Evolutionary conservation across 30 jellyfish, hydroid and myxozoan species (phyloP).

Genomic region (Pseudorhiza aurosa): DNA sequence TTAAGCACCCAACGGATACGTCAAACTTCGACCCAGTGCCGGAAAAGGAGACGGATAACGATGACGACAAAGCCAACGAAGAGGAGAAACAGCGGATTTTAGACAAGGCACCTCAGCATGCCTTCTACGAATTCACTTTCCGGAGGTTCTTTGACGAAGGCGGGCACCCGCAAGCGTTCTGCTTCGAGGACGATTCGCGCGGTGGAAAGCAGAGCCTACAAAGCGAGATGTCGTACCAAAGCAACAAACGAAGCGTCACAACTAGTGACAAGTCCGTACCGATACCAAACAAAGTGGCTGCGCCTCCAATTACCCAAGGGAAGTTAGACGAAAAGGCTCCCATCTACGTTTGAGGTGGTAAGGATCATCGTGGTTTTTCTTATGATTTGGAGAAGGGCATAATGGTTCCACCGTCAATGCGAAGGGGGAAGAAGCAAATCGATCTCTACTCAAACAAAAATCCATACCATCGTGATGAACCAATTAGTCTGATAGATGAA

Average conservation of each 20-base stretch:
- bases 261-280: constrained; percentile 83
- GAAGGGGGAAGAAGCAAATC: no score
- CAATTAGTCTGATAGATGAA: no score
- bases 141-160: constrained; percentile 99
- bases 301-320: constrained; percentile 72
- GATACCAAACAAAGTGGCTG: constrained; percentile 94
- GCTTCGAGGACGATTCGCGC: constrained; percentile 28
- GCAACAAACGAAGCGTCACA: constrained; percentile 83
- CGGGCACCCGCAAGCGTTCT: constrained; percentile 81
- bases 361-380: no score
- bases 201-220: constrained; percentile 26
- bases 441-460: no score
- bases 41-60: constrained; percentile 70
- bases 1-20: constrained; percentile 93
- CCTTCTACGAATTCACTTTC: constrained; percentile 97
- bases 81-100: constrained; percentile 63
- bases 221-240: not conserved
- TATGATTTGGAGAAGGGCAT: no score
- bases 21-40: constrained; percentile 99
- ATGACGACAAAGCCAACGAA: constrained; percentile 43
- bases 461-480: no score
- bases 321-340: constrained; percentile 93
- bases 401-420: no score
- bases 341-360: constrained; percentile 74
- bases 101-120: constrained; percentile 90